Percentiles rank a stretch among this genome's conserved stretches.
Evolutionary conservation across 2,113 vertebrate species (phyloP).

Genomic region (Semnornis frantzii): DNA sequence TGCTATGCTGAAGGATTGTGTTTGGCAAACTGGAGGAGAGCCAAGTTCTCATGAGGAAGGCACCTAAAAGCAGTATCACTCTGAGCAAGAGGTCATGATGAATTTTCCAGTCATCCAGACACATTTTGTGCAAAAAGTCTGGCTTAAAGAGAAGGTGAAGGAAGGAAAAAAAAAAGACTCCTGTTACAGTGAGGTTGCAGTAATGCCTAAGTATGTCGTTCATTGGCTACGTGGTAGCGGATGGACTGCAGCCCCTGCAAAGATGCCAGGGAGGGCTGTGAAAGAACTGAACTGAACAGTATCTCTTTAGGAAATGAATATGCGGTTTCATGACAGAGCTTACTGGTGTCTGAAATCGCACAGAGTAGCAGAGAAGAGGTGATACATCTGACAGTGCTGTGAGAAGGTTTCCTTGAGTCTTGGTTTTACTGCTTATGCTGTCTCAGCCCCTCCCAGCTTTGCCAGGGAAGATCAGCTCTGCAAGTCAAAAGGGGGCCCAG

Average conservation of each 20-base stretch:
- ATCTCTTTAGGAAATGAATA: background rate
- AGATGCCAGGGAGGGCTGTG: background rate
- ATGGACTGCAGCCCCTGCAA: background rate
- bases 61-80: background rate
- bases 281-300: background rate
- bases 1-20: background rate
- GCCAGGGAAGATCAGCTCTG: background rate
- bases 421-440: background rate
- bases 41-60: background rate
- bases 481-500: background rate
- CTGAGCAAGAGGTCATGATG: background rate
- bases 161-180: accelerated
- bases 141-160: background rate
- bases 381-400: background rate
- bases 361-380: background rate
- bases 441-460: background rate
- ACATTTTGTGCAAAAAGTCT: background rate
- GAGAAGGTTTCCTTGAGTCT: background rate
- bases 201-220: background rate
- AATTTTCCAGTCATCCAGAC: background rate
- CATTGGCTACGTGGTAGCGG: background rate
- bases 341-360: background rate
- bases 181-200: background rate
- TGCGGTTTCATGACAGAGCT: background rate
- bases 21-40: background rate